Evolutionary conservation across 2,113 vertebrate species (phyloP), one percentile per base, ranked within the genome.

Genomic region (Takifugu flavidus): DNA sequence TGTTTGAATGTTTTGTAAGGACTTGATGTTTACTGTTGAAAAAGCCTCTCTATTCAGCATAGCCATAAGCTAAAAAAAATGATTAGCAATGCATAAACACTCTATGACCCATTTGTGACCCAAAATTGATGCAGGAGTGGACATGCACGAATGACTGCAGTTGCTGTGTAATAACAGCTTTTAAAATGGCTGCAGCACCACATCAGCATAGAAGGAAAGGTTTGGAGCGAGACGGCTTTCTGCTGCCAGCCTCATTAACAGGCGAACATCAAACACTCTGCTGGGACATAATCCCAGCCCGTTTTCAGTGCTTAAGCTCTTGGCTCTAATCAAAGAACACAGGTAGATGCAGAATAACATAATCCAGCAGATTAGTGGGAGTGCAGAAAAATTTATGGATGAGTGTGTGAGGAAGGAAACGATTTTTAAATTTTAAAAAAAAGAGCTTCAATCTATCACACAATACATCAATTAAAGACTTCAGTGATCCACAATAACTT

Each of bases 341-440:
- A 83, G 74, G 84, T 86, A 82, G 74, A 76, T 72, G 60, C 62
- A 72, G 60, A 77, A 68, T 74, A 79, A 81, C 6, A 75, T 68
- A 74, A 84, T 85, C 77, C 72, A 63, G 52, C 49, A 84, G 79
- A 84, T 86, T 79, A 84, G 75, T 65, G 74, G 58, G 73, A 81
- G 71, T 74, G 71, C 57, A 59, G 58, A 46, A 28, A 78, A 74
- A 80, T 68, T 47, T 69, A 65, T 43, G 47, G 65, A 55, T 7
- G 31, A 34, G 6, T 34, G 31, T 34, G 31, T 34, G 34, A 49
- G 31, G 49, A 45, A 25, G 39, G n/a, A 47, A 47, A 47, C 20
- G 20, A 20, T 20, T 20, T 20, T 20, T 20, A 20, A 20, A 20
- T 20, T 20, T 20, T 43, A 43, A 43, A 43, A 6, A 43, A 8